These are phyloP conservation scores for Elysia chlorotica DNA, from an alignment of 1,140 invertebrate genomes.

Conservation along the genomic window DNA sequence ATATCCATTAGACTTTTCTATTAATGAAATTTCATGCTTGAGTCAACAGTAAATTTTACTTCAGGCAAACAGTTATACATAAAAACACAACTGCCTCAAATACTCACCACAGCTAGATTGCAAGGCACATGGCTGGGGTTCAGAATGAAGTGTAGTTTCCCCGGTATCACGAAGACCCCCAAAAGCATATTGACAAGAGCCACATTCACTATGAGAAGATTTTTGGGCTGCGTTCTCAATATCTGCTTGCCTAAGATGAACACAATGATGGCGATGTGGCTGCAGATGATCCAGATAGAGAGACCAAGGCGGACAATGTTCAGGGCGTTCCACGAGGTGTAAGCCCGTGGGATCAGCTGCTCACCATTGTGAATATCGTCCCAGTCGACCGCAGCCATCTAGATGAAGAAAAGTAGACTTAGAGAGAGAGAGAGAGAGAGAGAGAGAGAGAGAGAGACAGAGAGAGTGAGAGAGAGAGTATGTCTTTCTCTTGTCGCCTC, in stretches of 20 bases:
- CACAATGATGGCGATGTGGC: constrained; percentile 29
- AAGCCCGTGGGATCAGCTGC: constrained; percentile 15
- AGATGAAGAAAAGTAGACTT: not conserved
- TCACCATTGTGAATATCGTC: constrained; percentile 25
- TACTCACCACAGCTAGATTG: constrained; percentile 12
- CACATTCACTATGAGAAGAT: constrained; percentile 31
- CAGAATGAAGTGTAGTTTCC: constrained; percentile 31
- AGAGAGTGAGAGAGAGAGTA: not conserved
- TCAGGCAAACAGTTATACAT: too few species aligned
- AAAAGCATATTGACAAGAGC: constrained; percentile 28
- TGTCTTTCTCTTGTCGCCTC: not conserved
- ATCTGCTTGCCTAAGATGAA: constrained; percentile 25
- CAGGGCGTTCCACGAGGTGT: constrained; percentile 31
- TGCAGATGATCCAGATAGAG: constrained; percentile 25
- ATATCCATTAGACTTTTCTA: too few species aligned
- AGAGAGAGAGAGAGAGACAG: not conserved
- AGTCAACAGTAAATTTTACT: too few species aligned
- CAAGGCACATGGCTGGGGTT: constrained; percentile 1
- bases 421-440: too few species aligned
- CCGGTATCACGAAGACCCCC: constrained; percentile 31
- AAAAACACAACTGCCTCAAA: too few species aligned
- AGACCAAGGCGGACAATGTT: constrained; percentile 31
- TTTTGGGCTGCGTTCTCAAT: constrained; percentile 30
- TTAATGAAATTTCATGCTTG: too few species aligned
- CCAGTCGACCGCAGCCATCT: constrained; percentile 27